phyloP scores from a whole-genome alignment of 2,113 vertebrate species.

The Bubalus kerabau region DNA sequence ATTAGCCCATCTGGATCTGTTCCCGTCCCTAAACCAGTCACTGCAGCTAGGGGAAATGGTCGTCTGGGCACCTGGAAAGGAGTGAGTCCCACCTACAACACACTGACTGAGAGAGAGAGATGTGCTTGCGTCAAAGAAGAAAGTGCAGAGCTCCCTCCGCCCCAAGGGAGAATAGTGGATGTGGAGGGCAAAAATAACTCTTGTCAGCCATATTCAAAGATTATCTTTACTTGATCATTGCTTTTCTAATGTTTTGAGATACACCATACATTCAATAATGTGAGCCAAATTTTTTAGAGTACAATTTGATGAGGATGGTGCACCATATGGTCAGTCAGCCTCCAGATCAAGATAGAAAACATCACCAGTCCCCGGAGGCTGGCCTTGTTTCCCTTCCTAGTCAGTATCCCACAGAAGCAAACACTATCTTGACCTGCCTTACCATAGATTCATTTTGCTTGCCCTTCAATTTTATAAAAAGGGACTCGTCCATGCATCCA shows the following conservation, averaged over 20 bases:
- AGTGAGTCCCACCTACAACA: not conserved
- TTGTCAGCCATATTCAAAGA: not conserved
- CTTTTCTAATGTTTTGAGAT: not conserved
- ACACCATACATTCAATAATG: not conserved
- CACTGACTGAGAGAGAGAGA: not conserved
- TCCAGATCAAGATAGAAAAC: not conserved
- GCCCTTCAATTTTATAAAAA: constrained; percentile 18
- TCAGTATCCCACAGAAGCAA: not conserved
- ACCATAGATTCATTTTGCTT: not conserved
- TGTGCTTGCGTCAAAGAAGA: not conserved
- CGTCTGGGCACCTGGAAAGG: not conserved
- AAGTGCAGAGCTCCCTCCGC: not conserved
- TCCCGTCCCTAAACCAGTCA: not conserved
- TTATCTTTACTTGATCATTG: not conserved
- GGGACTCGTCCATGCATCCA: not conserved
- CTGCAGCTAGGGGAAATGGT: not conserved
- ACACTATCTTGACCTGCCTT: not conserved
- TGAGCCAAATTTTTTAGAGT: not conserved
- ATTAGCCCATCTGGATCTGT: not conserved
- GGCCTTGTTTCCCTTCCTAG: not conserved
- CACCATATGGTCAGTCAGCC: not conserved
- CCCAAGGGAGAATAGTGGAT: not conserved
- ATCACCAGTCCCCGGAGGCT: not conserved
- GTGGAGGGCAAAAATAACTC: not conserved
- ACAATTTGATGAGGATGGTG: not conserved